A percentile compares a stretch with the other conserved stretches of the same genome.
phyloP scores from a whole-genome alignment of 2,113 vertebrate genomes.

The Phocoena phocoena region DNA sequence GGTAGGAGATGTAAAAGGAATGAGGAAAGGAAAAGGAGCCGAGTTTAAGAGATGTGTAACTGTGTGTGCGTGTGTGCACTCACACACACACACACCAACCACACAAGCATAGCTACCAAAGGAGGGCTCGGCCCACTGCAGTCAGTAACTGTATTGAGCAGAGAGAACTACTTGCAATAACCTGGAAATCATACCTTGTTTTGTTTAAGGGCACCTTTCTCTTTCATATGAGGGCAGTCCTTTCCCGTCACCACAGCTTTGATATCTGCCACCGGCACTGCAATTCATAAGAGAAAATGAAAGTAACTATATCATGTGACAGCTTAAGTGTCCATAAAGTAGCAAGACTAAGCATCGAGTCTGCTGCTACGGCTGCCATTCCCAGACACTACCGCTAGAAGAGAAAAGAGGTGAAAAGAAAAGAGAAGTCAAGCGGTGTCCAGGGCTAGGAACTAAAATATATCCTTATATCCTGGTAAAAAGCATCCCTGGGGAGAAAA shows the following conservation, averaged over 20 bases:
- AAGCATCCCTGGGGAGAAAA: neutral
- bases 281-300: conserved; percentile 67
- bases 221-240: conserved; percentile 99
- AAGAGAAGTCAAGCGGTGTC: neutral
- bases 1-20: neutral
- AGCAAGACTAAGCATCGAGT: neutral
- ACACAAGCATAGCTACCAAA: neutral
- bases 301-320: neutral
- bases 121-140: neutral
- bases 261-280: conserved; percentile 99
- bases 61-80: too few relatives aligned
- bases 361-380: too few relatives aligned
- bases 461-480: neutral
- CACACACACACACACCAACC: neutral
- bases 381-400: neutral
- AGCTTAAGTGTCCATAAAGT: neutral
- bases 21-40: neutral
- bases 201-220: conserved; percentile 99
- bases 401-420: neutral
- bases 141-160: neutral
- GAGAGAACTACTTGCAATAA: neutral
- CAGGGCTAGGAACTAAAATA: neutral
- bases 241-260: conserved; percentile 99
- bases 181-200: conserved; percentile 91
- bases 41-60: neutral